phyloP scores from a whole-genome alignment of 2,113 vertebrate genomes.

The Nibea albiflora region DNA sequence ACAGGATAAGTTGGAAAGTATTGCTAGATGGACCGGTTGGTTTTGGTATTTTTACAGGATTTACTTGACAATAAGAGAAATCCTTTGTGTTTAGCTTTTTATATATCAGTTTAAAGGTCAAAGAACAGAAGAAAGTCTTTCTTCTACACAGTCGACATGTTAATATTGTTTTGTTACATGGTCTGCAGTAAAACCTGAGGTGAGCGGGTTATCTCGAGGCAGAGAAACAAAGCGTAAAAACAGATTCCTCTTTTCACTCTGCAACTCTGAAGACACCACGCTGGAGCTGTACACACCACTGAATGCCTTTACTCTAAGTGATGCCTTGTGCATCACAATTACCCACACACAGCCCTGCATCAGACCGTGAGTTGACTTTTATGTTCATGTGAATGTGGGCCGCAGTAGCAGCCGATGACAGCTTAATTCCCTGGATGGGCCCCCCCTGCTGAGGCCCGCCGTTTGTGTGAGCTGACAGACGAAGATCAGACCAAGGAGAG shows the following conservation, averaged over 20 bases:
- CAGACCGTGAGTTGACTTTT: conserved; percentile 75
- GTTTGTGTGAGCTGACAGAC: conserved; percentile 86
- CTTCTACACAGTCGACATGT: conserved; percentile 10
- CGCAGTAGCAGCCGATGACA: conserved; percentile 86
- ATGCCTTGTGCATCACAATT: conserved; percentile 78
- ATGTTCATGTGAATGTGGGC: conserved; percentile 75
- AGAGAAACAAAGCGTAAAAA: conserved; percentile 35
- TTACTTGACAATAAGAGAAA: background rate
- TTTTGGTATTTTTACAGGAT: background rate
- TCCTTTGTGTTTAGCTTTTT: background rate
- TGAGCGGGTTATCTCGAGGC: conserved; percentile 31
- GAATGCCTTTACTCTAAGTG: conserved; percentile 69
- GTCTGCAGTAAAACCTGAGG: conserved; percentile 22
- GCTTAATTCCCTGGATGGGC: conserved; percentile 86
- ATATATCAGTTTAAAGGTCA: conserved; percentile 14
- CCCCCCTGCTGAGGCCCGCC: conserved; percentile 83
- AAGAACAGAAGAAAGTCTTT: background rate
- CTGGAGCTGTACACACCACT: conserved; percentile 30
- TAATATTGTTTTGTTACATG: background rate
- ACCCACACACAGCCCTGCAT: conserved; percentile 75
- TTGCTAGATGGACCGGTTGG: background rate
- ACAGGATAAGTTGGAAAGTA: background rate
- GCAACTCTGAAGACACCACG: conserved; percentile 6
- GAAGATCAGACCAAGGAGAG: conserved; percentile 88
- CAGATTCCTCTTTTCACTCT: conserved; percentile 40